These are phyloP conservation scores for Temnothorax longispinosus DNA, from an alignment of 1,140 invertebrate genomes.

Conservation along the genomic window DNA sequence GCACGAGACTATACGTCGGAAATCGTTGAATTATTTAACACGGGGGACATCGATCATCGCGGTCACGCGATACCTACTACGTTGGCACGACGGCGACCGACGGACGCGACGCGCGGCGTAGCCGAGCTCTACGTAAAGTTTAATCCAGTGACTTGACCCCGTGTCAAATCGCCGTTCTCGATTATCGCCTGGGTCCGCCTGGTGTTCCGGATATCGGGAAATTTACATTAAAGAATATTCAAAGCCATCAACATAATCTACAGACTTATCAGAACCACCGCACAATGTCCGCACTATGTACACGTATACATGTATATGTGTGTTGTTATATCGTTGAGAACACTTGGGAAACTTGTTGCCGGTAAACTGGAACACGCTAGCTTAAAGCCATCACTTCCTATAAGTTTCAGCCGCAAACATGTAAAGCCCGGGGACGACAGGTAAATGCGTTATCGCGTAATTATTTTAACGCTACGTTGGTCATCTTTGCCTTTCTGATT, in stretches of 20 bases:
- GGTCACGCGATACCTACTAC: conserved; percentile 75
- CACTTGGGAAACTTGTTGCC: conserved; percentile 33
- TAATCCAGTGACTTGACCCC: conserved; percentile 57
- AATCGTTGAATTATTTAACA: conserved; percentile 80
- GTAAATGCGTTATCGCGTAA: conserved; percentile 52
- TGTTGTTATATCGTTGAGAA: background rate
- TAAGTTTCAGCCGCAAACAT: conserved; percentile 25
- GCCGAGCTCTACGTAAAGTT: conserved; percentile 28
- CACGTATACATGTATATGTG: background rate
- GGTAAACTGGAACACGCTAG: conserved; percentile 8
- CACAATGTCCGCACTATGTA: background rate
- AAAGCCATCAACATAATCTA: conserved; percentile 31
- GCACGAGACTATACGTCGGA: conserved; percentile 65
- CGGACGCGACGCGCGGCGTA: conserved; percentile 8
- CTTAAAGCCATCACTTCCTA: conserved; percentile 47
- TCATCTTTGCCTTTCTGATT: conserved; percentile 53
- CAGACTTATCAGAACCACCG: background rate
- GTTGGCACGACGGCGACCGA: conserved; percentile 13
- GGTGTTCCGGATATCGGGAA: conserved; percentile 14
- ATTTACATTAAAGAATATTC: conserved; percentile 13
- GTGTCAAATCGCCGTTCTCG: conserved; percentile 61
- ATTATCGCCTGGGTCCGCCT: conserved; percentile 32
- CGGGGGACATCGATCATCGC: conserved; percentile 75
- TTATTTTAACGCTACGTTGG: conserved; percentile 61
- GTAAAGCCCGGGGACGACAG: conserved; percentile 48